Percentiles rank a stretch among this genome's conserved stretches.
phyloP scores from a whole-genome alignment of 2,113 vertebrate genomes.

The Ginglymostoma cirratum region DNA sequence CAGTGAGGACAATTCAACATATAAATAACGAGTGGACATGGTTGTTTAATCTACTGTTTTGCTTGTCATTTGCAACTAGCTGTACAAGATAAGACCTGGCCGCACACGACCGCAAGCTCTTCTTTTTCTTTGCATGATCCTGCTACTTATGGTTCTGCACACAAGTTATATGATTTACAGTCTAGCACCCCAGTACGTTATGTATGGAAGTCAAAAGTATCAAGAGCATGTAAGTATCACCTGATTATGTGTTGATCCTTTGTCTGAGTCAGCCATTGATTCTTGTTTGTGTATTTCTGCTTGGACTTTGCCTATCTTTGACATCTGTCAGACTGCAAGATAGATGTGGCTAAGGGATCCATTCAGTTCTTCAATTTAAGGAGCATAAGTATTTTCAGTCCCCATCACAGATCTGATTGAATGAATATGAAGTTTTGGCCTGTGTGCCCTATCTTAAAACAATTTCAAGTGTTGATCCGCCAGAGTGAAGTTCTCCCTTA shows the following conservation, averaged over 20 bases:
- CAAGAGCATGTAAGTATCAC: conserved; percentile 67
- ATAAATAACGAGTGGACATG: neutral
- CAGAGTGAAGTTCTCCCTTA: neutral
- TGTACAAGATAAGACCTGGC: conserved; percentile 89
- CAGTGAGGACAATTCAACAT: neutral
- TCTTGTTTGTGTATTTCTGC: neutral
- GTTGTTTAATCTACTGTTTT: conserved; percentile 10
- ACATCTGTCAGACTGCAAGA: neutral
- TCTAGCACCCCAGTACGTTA: conserved; percentile 93
- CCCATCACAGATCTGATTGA: neutral
- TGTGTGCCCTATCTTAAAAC: neutral
- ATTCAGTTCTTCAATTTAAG: neutral
- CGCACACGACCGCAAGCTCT: conserved; percentile 90
- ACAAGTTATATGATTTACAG: conserved; percentile 98
- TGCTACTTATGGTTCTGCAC: conserved; percentile 91
- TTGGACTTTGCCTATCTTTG: neutral
- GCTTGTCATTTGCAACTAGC: conserved; percentile 51
- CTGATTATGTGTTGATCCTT: neutral
- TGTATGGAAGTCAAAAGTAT: conserved; percentile 98
- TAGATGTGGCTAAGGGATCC: neutral
- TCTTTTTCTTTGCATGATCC: conserved; percentile 95
- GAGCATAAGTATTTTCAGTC: neutral
- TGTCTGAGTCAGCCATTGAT: conserved; percentile 41
- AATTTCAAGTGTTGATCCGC: neutral
- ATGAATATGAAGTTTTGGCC: neutral